These are phyloP conservation scores for Apteryx mantelli DNA, from an alignment of 2,113 vertebrate genomes.

Conservation along the genomic window DNA sequence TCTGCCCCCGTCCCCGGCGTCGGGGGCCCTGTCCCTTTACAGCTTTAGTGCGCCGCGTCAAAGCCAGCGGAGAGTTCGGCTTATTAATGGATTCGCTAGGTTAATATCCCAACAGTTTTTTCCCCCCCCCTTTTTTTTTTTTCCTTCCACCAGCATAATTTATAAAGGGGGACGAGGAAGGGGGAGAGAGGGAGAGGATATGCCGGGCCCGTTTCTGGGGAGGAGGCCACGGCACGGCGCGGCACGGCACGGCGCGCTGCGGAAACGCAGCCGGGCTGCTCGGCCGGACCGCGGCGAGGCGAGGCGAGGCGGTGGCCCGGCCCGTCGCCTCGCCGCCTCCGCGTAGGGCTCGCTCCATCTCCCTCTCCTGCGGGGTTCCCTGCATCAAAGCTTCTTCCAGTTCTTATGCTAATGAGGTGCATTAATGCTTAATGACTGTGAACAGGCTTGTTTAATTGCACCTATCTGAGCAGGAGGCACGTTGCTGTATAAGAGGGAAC, in stretches of 20 bases:
- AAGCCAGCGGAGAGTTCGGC: slow-evolving; percentile 63
- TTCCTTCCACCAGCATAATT: not conserved
- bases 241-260: not conserved
- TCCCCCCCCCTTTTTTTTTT: not conserved
- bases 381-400: slow-evolving; percentile 72
- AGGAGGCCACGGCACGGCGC: slow-evolving; percentile 47
- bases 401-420: slow-evolving; percentile 80
- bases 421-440: slow-evolving; percentile 80
- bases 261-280: slow-evolving; percentile 3
- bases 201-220: slow-evolving; percentile 34
- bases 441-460: slow-evolving; percentile 77
- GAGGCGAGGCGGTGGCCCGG: not conserved
- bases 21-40: slow-evolving; percentile 67
- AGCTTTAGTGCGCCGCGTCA: slow-evolving; percentile 52
- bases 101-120: slow-evolving; percentile 70
- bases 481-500: slow-evolving; percentile 73
- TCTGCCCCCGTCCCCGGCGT: slow-evolving; percentile 59
- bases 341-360: slow-evolving; percentile 55
- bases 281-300: not conserved
- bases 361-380: slow-evolving; percentile 63
- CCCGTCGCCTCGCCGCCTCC: slow-evolving; percentile 37
- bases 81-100: slow-evolving; percentile 63
- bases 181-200: not conserved
- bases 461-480: slow-evolving; percentile 78
- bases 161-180: not conserved